phyloP scores from a whole-genome alignment of 1,140 invertebrate genomes.

The Belonocnema kinseyi region DNA sequence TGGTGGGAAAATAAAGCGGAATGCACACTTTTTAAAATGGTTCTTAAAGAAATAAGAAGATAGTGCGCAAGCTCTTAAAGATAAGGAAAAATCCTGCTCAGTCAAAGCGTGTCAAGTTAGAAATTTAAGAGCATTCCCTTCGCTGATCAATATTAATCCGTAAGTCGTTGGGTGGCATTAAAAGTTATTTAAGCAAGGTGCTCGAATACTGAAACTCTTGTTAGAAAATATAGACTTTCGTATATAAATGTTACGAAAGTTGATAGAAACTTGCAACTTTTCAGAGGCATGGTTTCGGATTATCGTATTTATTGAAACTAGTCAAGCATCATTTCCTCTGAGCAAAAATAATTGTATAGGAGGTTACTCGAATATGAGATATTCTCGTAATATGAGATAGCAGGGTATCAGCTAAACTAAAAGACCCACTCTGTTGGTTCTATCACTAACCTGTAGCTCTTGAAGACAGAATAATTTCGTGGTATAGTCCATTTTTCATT shows the following conservation, averaged over 20 bases:
- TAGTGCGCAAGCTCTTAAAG: constrained; percentile 1
- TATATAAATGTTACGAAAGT: constrained; percentile 23
- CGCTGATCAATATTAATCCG: constrained; percentile 25
- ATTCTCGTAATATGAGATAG: no score
- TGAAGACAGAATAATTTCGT: no score
- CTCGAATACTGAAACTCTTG: constrained; percentile 20
- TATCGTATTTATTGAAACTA: constrained; percentile 21
- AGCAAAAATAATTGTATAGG: background rate
- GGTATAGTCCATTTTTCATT: no score
- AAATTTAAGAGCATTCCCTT: constrained; percentile 18
- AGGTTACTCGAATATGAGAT: no score
- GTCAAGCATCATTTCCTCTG: background rate
- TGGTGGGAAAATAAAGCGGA: background rate
- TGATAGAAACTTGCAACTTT: background rate
- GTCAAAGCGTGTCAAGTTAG: constrained; percentile 15
- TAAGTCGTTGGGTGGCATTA: constrained; percentile 20
- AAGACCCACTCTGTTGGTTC: no score
- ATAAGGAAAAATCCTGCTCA: constrained; percentile 5
- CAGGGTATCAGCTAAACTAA: no score
- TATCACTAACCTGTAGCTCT: no score
- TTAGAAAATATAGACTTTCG: constrained; percentile 8
- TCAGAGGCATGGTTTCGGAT: background rate
- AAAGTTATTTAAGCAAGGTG: constrained; percentile 28
- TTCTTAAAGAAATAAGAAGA: constrained; percentile 1
- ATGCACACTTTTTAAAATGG: background rate